Base-by-base conservation (phyloP, 1,140 invertebrate species). In the Zaprionus gabonicus region DNA sequence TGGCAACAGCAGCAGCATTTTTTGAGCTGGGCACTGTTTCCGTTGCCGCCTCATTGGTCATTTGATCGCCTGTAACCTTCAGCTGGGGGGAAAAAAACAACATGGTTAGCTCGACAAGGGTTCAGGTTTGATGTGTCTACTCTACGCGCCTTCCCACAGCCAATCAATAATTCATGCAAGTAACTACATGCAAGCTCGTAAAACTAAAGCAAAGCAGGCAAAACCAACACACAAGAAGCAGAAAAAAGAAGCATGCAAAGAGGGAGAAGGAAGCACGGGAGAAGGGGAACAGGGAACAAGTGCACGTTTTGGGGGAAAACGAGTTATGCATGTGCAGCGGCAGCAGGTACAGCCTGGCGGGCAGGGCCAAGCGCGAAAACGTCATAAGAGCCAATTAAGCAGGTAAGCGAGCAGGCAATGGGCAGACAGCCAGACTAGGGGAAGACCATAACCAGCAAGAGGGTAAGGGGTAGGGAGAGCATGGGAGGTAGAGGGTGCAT, bases 311-410 rank as follows among this genome's bases (percentile, higher is more conserved):
- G 58, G 60, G 71, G 65, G 70, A 58, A 67, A 77, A 77, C 75
- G 38, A 77, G 75, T 77, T 77, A 73, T 77, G 38, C 65, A 17
- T 49, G n/a, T 51, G 46, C 46, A 23, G 28, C 28, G 9, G 28
- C 9, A 34, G 46, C 46, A 51, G 46, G 72, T 46, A 46, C 56
- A 75, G 67, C 56, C 44, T 49, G 58, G 57, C 41, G 66, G 34
- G 60, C 60, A 78, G 70, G 59, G 64, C 41, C 60, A 82, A 90
- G 85, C 85, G 85, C 85, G 80, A 90, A 90, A 90, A 90, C 85
- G 85, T 90, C 85, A 90, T 90, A 90, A 90, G 84, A 90, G 85
- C 85, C 85, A 90, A 90, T 90, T 90, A 90, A 91, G 82, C 86
- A 91, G 86, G 82, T 82, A 90, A 90, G 70, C 82, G 73, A 72